Percentiles rank a stretch among this genome's conserved stretches.
These are phyloP conservation scores for Cyclina sinensis DNA, from an alignment of 1,140 invertebrate species.

Conservation along the genomic window DNA sequence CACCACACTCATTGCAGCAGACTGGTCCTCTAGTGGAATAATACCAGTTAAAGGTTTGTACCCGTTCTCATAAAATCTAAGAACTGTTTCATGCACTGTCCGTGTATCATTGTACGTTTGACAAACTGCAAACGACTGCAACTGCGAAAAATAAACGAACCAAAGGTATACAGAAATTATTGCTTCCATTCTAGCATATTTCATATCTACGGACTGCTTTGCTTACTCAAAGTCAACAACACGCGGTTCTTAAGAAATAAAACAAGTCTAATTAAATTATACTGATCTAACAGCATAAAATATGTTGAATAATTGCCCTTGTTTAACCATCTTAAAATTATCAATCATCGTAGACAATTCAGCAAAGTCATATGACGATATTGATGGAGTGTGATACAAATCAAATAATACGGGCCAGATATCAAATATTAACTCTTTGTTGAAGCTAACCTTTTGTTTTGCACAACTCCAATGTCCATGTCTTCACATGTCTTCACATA, in stretches of 20 bases:
- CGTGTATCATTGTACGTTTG: slow-evolving; percentile 21
- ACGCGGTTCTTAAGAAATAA: background rate
- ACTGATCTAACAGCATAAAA: no score
- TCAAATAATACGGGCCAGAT: background rate
- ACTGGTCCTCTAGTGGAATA: slow-evolving; percentile 26
- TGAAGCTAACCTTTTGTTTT: no score
- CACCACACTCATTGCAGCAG: background rate
- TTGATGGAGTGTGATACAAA: background rate
- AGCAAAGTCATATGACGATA: background rate
- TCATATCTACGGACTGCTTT: background rate
- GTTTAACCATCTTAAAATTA: no score
- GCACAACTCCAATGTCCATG: no score
- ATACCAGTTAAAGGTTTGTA: background rate
- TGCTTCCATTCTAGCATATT: background rate
- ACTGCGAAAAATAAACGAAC: background rate
- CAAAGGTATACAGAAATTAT: background rate
- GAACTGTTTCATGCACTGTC: background rate
- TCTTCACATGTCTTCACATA: no score
- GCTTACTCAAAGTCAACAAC: background rate
- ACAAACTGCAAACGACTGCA: background rate
- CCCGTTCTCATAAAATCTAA: background rate
- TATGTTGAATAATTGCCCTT: slow-evolving; percentile 16
- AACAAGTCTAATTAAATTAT: no score
- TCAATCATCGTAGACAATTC: no score
- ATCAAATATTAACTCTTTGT: background rate